Percentiles rank a stretch among this genome's conserved stretches.
phyloP scores from a whole-genome alignment of 2,888 invertebrate species.

The Linhomoeus sp. region DNA sequence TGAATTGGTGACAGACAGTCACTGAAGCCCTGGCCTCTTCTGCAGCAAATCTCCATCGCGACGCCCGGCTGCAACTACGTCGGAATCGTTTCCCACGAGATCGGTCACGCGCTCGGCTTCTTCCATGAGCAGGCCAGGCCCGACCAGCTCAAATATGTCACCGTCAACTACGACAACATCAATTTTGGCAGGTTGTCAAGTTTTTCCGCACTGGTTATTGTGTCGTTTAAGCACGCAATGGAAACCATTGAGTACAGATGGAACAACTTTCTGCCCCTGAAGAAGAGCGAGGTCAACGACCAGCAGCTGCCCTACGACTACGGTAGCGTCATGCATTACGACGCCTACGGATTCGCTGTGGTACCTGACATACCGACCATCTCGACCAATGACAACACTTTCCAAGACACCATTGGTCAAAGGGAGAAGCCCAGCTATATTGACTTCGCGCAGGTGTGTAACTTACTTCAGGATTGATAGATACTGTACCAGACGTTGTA shows the following conservation, averaged over 20 bases:
- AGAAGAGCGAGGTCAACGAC: slow-evolving; percentile 9
- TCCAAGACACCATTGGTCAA: slow-evolving; percentile 22
- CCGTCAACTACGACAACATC: slow-evolving; percentile 20
- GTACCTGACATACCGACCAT: slow-evolving; percentile 21
- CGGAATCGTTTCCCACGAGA: slow-evolving; percentile 26
- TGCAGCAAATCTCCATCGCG: slow-evolving; percentile 15
- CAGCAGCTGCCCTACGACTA: background rate
- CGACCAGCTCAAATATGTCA: slow-evolving; percentile 5
- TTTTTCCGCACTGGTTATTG: slow-evolving; percentile 3
- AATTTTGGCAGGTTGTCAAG: background rate
- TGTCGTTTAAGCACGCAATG: slow-evolving; percentile 5
- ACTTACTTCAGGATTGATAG: too few relatives aligned
- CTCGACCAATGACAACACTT: slow-evolving; percentile 15
- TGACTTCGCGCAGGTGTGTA: slow-evolving; percentile 10
- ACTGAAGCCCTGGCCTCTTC: background rate
- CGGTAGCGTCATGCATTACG: slow-evolving; percentile 21
- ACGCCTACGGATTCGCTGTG: slow-evolving; percentile 20
- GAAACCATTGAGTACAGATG: slow-evolving; percentile 17
- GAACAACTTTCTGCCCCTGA: slow-evolving; percentile 24
- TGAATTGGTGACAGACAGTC: background rate
- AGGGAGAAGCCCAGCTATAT: slow-evolving; percentile 22
- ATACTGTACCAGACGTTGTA: too few relatives aligned
- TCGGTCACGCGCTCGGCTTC: slow-evolving; percentile 20
- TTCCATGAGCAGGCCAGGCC: slow-evolving; percentile 25
- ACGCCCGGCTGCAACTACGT: slow-evolving; percentile 23